These are phyloP conservation scores for Phallusia fumigata DNA, from an alignment of 23 tunicate genomes.

Conservation along the genomic window DNA sequence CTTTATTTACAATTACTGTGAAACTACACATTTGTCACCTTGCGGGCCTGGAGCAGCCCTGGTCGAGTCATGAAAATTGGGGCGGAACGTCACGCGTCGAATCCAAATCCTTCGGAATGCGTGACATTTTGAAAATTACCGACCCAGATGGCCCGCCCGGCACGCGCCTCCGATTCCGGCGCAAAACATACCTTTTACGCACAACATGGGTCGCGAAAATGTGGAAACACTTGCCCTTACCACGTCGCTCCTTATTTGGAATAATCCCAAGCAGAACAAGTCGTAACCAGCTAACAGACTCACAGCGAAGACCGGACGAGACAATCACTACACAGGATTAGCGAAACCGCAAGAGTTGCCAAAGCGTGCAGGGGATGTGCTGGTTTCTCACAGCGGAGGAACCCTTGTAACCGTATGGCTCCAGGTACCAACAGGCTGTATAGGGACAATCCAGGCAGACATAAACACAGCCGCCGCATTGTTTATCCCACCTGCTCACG, in stretches of 20 bases:
- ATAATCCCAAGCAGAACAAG: background rate
- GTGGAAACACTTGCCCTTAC: slow-evolving; percentile 5
- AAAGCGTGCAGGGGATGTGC: no score
- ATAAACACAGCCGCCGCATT: no score
- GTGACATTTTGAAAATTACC: background rate
- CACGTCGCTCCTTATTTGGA: background rate
- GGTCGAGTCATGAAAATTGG: background rate
- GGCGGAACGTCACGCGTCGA: slow-evolving; percentile 1
- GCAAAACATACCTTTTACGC: slow-evolving; percentile 13
- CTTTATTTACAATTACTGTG: no score
- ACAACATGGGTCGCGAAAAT: slow-evolving; percentile 1
- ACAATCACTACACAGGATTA: no score
- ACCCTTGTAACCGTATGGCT: no score
- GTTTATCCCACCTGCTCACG: no score
- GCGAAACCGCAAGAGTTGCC: no score
- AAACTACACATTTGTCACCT: no score
- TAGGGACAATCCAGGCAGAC: no score
- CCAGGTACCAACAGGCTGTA: no score
- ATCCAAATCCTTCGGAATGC: slow-evolving; percentile 1
- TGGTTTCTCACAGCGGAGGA: no score
- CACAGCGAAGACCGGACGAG: no score
- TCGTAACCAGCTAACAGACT: background rate
- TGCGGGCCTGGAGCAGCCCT: background rate
- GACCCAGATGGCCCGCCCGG: background rate
- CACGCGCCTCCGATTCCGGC: background rate